phyloP scores from a whole-genome alignment of 2,797 vertebrate species.

The Myotis myotis region DNA sequence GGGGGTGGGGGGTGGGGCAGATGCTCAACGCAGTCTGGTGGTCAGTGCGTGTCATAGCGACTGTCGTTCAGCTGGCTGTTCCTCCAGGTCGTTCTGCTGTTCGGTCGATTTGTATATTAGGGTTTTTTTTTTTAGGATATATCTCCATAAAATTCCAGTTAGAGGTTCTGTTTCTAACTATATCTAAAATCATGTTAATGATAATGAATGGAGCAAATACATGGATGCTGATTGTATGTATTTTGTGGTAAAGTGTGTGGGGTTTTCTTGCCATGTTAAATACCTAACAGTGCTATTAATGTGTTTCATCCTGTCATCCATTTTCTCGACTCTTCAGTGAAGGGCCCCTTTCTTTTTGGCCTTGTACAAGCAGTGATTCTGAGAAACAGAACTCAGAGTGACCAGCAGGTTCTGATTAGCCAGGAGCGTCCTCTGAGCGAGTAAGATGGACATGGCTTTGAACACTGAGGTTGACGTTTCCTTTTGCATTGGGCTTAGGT shows the following conservation, averaged over 20 bases:
- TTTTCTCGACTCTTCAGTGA: constrained; percentile 34
- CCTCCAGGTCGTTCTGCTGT: no score
- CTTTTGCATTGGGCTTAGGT: not conserved
- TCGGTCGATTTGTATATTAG: no score
- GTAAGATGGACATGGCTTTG: constrained; percentile 9
- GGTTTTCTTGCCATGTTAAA: not conserved
- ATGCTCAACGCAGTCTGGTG: no score
- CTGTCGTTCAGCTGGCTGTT: no score
- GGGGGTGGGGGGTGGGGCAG: no score
- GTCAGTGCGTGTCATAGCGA: no score
- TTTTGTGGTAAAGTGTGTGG: not conserved
- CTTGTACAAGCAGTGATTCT: constrained; percentile 20
- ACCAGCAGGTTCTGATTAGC: not conserved
- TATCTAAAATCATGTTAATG: not conserved
- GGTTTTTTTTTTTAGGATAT: no score
- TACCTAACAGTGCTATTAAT: not conserved
- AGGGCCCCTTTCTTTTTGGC: constrained; percentile 18
- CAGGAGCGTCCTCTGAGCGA: not conserved
- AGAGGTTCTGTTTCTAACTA: not conserved
- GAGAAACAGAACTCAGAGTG: constrained; percentile 28
- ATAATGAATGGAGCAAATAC: not conserved
- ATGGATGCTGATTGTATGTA: not conserved
- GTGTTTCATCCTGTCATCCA: not conserved
- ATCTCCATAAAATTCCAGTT: constrained; percentile 41
- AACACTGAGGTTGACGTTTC: not conserved